Base-by-base conservation (phyloP, 2,113 vertebrate species). In the Rhizomys pruinosus region DNA sequence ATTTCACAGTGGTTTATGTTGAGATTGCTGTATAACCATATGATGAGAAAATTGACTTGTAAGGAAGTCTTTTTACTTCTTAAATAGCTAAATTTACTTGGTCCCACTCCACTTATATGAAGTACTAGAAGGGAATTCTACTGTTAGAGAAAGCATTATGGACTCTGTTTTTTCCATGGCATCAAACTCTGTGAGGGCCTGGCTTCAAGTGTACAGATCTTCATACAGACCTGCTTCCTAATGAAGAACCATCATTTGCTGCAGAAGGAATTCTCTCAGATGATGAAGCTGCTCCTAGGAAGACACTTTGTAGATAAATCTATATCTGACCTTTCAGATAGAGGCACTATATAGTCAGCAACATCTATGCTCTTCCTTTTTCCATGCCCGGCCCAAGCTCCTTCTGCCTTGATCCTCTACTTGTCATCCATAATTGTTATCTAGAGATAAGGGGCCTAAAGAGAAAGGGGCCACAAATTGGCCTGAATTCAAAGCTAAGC, bases 31-130 rank as follows among this genome's bases (percentile, higher is more conserved):
- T 47, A 9, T 47, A 89, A 27, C 52, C 39, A 78, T 86, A 42
- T 82, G 32, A 89, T 42, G 16, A 89, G 80, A 90, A 89, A 61
- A 12, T 57, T 92, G 22, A 2, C 55, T 87, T 47, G 19, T 79
- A 76, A 90, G 55, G n/a, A 89, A 73, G 64, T 78, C 52, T 37
- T 77, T 91, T 95, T 34, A 84, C 89, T 91, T 90, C 72, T 68
- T 89, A 63, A 66, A 32, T 68, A 84, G 64, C 17, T 76, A 72
- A 81, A 44, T 42, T 57, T 63, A 16, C 63, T 27, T 29, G 47
- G 9, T 55, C 32, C 34, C 23, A 52, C 12, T 64, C 32, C 44
- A 68, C 34, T 87, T 74, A 55, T 20, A 32, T 3, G 1, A 3
- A 68, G 12, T 29, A 5, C 44, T 72, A 22, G 1, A n/a, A 52